phyloP scores from a whole-genome alignment of 2,113 vertebrate species.

The Columbina picui region DNA sequence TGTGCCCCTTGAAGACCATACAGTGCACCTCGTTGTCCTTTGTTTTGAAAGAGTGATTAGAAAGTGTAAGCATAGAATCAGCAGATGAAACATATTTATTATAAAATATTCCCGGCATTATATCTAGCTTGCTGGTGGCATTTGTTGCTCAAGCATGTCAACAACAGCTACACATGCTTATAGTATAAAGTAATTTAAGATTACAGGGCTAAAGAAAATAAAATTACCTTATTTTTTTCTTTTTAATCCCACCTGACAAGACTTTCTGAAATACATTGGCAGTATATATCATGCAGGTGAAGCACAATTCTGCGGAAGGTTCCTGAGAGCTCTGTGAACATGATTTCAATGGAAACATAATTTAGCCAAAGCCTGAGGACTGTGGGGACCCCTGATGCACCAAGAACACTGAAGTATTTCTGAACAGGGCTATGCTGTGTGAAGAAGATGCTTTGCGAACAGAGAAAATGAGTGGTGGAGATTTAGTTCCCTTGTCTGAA shows the following conservation, averaged over 20 bases:
- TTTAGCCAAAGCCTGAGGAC: neutral
- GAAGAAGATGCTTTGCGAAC: neutral
- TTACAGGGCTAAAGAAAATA: neutral
- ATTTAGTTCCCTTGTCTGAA: neutral
- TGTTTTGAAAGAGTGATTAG: neutral
- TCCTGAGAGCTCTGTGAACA: neutral
- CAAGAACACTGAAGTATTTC: neutral
- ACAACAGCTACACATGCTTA: neutral
- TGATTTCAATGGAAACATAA: neutral
- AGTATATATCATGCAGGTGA: neutral
- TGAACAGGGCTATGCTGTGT: fast-evolving
- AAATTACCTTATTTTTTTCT: neutral
- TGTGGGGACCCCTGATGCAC: neutral
- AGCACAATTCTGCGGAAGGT: neutral
- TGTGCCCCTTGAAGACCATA: neutral
- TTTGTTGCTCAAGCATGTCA: neutral
- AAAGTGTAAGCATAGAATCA: neutral
- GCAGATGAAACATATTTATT: neutral
- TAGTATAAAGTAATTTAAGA: neutral
- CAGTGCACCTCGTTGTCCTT: neutral
- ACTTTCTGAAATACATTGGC: neutral
- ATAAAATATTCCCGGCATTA: neutral
- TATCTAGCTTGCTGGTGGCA: neutral
- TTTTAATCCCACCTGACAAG: neutral
- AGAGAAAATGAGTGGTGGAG: neutral